Evolutionary conservation across 2,888 invertebrate genomes (phyloP).

Genomic region (Sminthurides aquaticus): DNA sequence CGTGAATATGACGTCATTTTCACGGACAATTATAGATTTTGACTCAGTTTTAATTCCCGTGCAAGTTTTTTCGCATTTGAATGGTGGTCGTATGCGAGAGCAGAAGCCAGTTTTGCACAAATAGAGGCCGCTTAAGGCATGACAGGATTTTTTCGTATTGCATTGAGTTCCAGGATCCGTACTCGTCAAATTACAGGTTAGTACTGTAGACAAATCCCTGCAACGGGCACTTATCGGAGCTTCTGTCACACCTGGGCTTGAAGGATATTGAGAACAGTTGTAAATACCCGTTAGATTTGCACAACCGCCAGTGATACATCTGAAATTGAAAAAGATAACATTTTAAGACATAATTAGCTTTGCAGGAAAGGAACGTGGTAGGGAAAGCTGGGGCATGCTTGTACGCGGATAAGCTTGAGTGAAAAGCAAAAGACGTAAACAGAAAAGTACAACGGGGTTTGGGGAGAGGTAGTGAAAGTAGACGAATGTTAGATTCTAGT

Average conservation of each 20-base stretch:
- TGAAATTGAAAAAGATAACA: conserved; percentile 11
- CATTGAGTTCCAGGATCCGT: conserved; percentile 58
- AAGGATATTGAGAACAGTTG: conserved; percentile 57
- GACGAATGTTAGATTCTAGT: no score
- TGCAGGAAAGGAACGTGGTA: no score
- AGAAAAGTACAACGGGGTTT: no score
- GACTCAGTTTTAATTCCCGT: conserved; percentile 82
- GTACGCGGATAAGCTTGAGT: no score
- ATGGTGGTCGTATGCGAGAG: conserved; percentile 72
- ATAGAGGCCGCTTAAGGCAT: conserved; percentile 75
- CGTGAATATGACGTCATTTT: conserved; percentile 80
- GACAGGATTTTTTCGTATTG: conserved; percentile 40
- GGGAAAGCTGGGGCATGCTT: no score
- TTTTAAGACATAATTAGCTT: no score
- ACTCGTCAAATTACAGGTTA: conserved; percentile 68
- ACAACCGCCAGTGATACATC: conserved; percentile 80
- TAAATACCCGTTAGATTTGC: conserved; percentile 80
- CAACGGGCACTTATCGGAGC: conserved; percentile 34
- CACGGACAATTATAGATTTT: conserved; percentile 73
- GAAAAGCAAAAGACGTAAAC: no score
- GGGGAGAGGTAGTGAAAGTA: no score
- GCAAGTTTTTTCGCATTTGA: conserved; percentile 80
- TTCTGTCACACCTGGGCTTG: conserved; percentile 29
- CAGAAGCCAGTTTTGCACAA: conserved; percentile 74
- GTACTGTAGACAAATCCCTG: conserved; percentile 46